These are phyloP conservation scores for Rhimphoctona megacephalus DNA, from an alignment of 2,888 invertebrate genomes.

Conservation along the genomic window DNA sequence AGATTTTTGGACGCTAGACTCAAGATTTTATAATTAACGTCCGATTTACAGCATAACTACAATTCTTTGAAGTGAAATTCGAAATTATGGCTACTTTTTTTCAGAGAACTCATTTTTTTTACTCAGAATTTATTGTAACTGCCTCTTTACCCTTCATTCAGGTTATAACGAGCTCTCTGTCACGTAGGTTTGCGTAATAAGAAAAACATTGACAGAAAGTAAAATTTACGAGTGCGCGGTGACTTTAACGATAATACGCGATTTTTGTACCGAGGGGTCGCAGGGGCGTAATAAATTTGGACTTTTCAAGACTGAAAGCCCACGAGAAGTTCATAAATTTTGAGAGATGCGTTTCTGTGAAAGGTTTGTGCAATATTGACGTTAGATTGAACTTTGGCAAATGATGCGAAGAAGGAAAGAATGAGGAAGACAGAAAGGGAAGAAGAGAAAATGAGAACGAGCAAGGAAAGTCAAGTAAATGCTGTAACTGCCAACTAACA, in stretches of 20 bases:
- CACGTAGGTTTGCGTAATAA: not conserved
- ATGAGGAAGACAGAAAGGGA: conserved; percentile 23
- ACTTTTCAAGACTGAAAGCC: conserved; percentile 7
- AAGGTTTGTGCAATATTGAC: not conserved
- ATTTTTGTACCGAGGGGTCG: not conserved
- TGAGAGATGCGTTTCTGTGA: conserved; percentile 6
- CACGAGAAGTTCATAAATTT: conserved; percentile 18
- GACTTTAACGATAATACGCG: not conserved
- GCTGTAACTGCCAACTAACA: conserved; percentile 68
- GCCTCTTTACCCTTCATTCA: not conserved
- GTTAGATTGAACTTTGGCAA: conserved; percentile 1
- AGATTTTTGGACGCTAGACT: not conserved
- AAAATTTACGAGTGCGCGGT: not conserved
- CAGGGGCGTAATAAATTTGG: conserved; percentile 42
- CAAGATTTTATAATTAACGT: too few species aligned
- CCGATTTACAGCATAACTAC: too few species aligned
- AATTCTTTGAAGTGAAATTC: not conserved
- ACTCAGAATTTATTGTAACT: not conserved
- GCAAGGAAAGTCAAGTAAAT: conserved; percentile 71
- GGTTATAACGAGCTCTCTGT: not conserved
- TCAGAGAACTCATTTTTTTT: not conserved
- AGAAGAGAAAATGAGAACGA: conserved; percentile 40
- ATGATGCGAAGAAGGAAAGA: not conserved
- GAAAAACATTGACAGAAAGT: not conserved
- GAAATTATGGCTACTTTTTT: not conserved